A percentile compares a stretch with the other conserved stretches of the same genome.
Conservation (phyloP, 2,113 vertebrate genomes). For the Riparia riparia region DNA sequence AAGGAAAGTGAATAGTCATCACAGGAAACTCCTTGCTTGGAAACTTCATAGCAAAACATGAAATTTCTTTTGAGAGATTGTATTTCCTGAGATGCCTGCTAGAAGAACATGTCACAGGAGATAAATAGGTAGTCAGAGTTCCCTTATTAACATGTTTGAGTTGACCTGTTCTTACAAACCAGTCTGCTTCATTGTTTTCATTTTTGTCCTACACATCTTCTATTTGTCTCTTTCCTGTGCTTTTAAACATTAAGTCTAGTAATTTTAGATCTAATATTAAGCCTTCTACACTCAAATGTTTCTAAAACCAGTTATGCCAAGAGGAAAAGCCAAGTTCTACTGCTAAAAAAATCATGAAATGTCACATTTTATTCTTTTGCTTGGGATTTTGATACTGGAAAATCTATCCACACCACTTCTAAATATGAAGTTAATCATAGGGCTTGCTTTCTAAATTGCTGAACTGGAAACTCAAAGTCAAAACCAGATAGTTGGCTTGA, state of each 20-base stretch:
- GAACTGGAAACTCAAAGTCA: slow-evolving; percentile 36
- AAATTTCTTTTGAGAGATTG: background rate
- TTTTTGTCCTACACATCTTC: background rate
- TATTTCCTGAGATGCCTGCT: background rate
- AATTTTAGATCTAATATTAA: background rate
- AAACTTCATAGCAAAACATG: background rate
- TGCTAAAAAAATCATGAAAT: background rate
- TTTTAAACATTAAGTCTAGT: background rate
- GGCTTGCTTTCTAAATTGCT: slow-evolving; percentile 48
- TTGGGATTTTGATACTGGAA: slow-evolving; percentile 53
- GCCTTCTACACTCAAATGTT: background rate
- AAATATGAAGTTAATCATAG: slow-evolving; percentile 73
- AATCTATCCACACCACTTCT: slow-evolving; percentile 50
- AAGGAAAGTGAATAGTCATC: background rate
- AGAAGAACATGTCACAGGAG: background rate
- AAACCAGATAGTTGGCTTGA: slow-evolving; percentile 15
- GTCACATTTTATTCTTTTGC: slow-evolving; percentile 20
- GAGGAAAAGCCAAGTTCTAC: background rate
- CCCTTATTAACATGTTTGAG: background rate
- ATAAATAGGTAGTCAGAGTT: background rate
- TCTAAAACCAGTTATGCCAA: background rate
- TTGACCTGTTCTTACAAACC: background rate
- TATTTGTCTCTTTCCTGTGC: background rate
- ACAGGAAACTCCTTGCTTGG: background rate
- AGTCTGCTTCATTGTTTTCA: background rate